Conservation (phyloP, 2,113 vertebrate species). For the Rhipidura dahli region DNA sequence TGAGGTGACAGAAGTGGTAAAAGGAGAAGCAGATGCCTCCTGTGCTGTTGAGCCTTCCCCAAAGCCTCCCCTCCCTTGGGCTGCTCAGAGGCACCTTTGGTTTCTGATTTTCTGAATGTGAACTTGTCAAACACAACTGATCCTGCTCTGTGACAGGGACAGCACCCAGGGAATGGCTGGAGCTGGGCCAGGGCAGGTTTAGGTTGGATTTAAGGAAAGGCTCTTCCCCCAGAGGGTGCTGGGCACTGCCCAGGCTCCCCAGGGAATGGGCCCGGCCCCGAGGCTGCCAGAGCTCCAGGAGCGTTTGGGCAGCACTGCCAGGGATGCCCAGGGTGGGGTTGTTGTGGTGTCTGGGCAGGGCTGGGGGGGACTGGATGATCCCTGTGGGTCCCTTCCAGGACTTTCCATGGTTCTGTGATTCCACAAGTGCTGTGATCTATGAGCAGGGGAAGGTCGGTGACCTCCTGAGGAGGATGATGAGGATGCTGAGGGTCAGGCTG, state of each 20-base stretch:
- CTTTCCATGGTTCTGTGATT: neutral
- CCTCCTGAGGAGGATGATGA: neutral
- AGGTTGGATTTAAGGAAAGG: neutral
- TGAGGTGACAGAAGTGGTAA: neutral
- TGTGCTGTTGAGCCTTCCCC: neutral
- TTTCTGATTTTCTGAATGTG: neutral
- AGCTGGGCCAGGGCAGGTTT: rapidly evolving
- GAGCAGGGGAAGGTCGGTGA: neutral
- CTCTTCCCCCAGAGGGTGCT: neutral
- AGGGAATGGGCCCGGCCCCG: neutral
- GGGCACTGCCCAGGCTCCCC: neutral
- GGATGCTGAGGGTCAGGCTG: neutral
- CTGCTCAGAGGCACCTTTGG: neutral
- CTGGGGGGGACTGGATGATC: rapidly evolving
- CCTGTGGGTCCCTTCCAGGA: neutral
- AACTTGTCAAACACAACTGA: neutral
- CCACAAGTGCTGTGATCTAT: neutral
- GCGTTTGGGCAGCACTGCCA: rapidly evolving
- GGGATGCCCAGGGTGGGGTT: neutral
- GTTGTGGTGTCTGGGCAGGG: neutral
- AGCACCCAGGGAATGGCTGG: rapidly evolving
- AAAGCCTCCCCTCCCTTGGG: neutral
- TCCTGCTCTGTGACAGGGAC: neutral
- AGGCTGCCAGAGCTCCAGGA: neutral
- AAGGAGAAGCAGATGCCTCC: neutral